Base-by-base conservation (phyloP, 2,888 invertebrate genomes). In the Stratiomys singularior region DNA sequence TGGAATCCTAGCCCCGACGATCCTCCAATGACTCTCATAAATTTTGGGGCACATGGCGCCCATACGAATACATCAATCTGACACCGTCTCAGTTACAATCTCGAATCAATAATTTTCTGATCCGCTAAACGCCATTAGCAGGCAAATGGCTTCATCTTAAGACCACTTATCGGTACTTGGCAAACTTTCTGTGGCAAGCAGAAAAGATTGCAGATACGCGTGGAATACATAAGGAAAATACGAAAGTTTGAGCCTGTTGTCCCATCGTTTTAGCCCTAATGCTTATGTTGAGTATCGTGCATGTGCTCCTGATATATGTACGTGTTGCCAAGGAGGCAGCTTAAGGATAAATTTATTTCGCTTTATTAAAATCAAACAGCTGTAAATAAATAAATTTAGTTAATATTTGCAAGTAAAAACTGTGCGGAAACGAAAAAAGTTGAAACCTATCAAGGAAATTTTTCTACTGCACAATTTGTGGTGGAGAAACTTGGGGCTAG, bases 91-190 rank as follows among this genome's bases (percentile, higher is more conserved):
- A 25, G 18, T 60, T n/a, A 60, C 60, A 60, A 60, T 60, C 25
- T 60, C 21, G 47, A 69, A 69, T 69, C 72, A 28, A 72, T 72
- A 72, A 52, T 72, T 72, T 72, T 72, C 56, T 21, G 72, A 72
- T 72, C 72, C 56, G 72, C 28, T 56, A 56, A 72, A 56, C 46
- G 18, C 27, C 72, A 28, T 72, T 72, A 72, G 46, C 28, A 72
- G 56, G 72, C 72, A 72, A 72, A 72, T 72, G 28, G 56, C 72
- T 72, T 72, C 56, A 72, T 72, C 72, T 56, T 56, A 28, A 52
- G 56, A 28, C 72, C 30, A 72, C 72, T 72, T 72, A 72, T 72
- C 72, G 21, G 21, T 27, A 56, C 72, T 72, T 56, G 28, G 23
- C 72, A 56, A 72, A 56, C 72, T 52, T 52, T 28, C 47, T 27